Evolutionary conservation across 2,888 invertebrate genomes (phyloP).

Genomic region (Ypsolopha scabrella): DNA sequence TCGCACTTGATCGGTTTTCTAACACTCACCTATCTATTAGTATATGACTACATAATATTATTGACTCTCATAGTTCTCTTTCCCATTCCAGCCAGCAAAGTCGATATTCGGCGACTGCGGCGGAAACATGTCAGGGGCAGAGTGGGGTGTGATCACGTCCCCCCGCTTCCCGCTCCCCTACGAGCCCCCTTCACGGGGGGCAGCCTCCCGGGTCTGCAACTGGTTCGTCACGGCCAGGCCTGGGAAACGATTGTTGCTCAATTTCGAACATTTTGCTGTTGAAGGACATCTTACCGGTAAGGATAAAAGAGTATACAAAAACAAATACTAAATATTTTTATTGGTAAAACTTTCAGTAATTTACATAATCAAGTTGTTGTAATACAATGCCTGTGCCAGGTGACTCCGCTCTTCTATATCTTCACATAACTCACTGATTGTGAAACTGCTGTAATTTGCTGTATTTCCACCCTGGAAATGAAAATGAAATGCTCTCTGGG

Average conservation of each 20-base stretch:
- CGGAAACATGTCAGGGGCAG: constrained; percentile 86
- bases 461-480: too few species aligned
- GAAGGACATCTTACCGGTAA: constrained; percentile 92
- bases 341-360: too few species aligned
- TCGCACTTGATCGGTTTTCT: too few species aligned
- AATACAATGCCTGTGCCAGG: too few species aligned
- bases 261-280: constrained; percentile 91
- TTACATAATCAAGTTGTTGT: too few species aligned
- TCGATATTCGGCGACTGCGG: constrained; percentile 95
- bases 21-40: neutral
- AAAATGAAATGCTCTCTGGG: too few species aligned
- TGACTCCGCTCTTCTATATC: too few species aligned
- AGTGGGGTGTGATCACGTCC: constrained; percentile 86
- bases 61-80: neutral
- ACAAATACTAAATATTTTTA: too few species aligned
- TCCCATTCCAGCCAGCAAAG: constrained; percentile 72
- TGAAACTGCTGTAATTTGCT: too few species aligned
- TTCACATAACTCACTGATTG: too few species aligned
- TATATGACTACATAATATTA: neutral
- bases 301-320: constrained; percentile 21
- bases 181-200: constrained; percentile 81
- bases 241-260: constrained; percentile 88
- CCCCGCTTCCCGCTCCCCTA: constrained; percentile 94
- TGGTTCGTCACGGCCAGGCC: constrained; percentile 94
- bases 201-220: constrained; percentile 92